Base-by-base conservation (phyloP, 2,888 invertebrate species). In the Lepetodrilus schrolli region DNA sequence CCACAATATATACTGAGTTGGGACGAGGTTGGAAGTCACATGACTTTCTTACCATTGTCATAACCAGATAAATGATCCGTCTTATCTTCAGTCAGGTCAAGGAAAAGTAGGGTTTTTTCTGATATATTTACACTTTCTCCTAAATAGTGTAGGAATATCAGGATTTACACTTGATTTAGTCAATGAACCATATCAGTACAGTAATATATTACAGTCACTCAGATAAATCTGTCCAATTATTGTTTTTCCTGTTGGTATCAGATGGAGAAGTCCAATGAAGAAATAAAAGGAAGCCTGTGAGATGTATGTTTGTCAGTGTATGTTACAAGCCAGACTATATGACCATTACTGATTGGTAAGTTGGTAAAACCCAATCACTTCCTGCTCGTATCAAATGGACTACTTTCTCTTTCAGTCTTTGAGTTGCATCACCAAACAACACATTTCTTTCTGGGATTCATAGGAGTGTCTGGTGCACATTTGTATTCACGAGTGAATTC, bases 381-480 rank as follows among this genome's bases (percentile, higher is more conserved):
- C n/a, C 43, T 48, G 37, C 34, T 58, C 43, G 8, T 43, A 43
- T 43, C 43, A 43, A 13, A 43, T 13, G 43, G 43, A 43, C 43
- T 43, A 43, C 43, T 10, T 7, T 4, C 10, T 10, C 43, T 43
- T 17, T 17, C n/a, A 0, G 4, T 43, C n/a, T 43, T 4, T 66
- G 26, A 37, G n/a, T n/a, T 7, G 23, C 21, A 70, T 81, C 80
- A 88, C 88, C 88, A 88, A 1, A 88, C 84, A 58, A 83, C 83
- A 82, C 88, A 88, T 73, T 88, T 88, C 26, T 86, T 78, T 23
- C 70, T 73, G 10, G 87, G 87, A 70, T 88, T 88, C 88, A 88
- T 88, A 2, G 72, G 74, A 2, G 83, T 78, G 4, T 82, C 83
- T 20, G 58, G 72, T 10, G 83, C 77, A 77, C 88, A 89, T 2